Evolutionary conservation across 2,888 invertebrate species (phyloP), one percentile per base, ranked within the genome.

Genomic region (Caenorhabditis afra): DNA sequence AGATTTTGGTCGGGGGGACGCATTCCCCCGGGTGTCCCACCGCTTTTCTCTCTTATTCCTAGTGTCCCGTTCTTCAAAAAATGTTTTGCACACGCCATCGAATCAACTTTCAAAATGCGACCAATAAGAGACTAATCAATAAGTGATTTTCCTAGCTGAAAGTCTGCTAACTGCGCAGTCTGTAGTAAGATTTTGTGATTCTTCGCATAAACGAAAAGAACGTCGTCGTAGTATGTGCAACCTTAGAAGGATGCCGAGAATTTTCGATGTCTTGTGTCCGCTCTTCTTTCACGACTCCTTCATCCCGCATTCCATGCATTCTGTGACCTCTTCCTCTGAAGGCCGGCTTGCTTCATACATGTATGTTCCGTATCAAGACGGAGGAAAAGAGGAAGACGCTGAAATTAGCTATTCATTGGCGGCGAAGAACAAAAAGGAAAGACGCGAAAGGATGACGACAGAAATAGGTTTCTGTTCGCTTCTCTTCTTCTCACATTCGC

Each of bases 261-360:
- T 64, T 57, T 58, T 44, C 58, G 73, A 73, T 59, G 22, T 44
- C 22, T 37, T 49, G 29, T 18, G 20, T 41, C 41, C 49, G 7
- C 39, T 49, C 50, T 35, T 49, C 39, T 50, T 73, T 58, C 64
- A 58, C 44, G 62, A 73, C 58, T 10, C 22, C 11, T 58, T 73
- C 73, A 73, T 73, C 58, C 41, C 35, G 58, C 73, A 73, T 73
- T 73, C 73, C 58, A 73, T 73, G 64, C 73, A 73, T 73, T 73
- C 73, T 64, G 64, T 73, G 73, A 73, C 64, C 64, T 64, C 64
- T 58, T 64, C 52, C 44, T n/a, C n/a, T n/a, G 29, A 29, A 29
- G 41, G n/a, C n/a, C n/a, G n/a, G n/a, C 64, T 35, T 64, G 73
- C 58, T 73, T 64, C 58, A 64, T 62, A 58, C 61, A 44, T 64